phyloP scores from a whole-genome alignment of 1,140 invertebrate species.

The Drosophila orena region DNA sequence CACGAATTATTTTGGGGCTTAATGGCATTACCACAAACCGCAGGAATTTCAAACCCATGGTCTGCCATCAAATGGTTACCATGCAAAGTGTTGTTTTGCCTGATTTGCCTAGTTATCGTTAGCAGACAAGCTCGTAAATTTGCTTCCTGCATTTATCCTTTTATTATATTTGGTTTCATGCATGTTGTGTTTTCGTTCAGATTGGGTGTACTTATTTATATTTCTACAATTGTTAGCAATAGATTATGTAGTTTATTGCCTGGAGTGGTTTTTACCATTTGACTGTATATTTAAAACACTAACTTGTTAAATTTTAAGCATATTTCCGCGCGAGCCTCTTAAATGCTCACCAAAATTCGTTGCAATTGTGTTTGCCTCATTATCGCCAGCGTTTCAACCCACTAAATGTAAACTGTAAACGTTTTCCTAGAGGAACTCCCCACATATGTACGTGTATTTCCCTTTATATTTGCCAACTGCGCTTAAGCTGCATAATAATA shows the following conservation, averaged over 20 bases:
- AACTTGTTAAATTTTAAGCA: not conserved
- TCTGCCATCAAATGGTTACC: conserved; percentile 21
- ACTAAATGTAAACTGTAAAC: conserved; percentile 38
- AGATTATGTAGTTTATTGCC: not conserved
- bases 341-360: not conserved
- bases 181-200: conserved; percentile 3
- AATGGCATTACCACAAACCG: conserved; percentile 32
- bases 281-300: not conserved
- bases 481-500: conserved; percentile 53
- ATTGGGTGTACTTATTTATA: not conserved
- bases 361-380: conserved; percentile 22
- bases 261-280: not conserved
- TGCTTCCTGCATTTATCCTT: conserved; percentile 1
- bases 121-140: conserved; percentile 1
- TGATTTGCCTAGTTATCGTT: conserved; percentile 57
- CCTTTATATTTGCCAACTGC: conserved; percentile 53
- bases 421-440: conserved; percentile 32
- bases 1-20: conserved; percentile 47
- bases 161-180: not conserved
- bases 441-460: conserved; percentile 23
- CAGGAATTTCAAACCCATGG: conserved; percentile 52
- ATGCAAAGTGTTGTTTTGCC: conserved; percentile 16
- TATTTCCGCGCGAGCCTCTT: not conserved
- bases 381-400: conserved; percentile 18
- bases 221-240: too few species aligned